Evolutionary conservation across 2,797 vertebrate genomes (phyloP).

Genomic region (Notolepis coatsorum): DNA sequence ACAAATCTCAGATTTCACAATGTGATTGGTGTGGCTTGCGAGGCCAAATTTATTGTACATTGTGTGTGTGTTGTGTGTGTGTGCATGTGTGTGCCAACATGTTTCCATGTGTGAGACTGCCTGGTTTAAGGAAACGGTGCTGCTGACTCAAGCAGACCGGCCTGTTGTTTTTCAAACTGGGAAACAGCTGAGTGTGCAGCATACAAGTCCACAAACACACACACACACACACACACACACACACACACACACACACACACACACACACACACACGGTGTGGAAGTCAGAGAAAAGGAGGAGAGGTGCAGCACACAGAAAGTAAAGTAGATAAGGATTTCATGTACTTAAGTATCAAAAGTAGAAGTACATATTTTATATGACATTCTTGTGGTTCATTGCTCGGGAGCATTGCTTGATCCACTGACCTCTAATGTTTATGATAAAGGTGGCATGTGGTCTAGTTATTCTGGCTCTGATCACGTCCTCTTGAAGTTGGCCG

Average conservation of each 20-base stretch:
- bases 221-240: conserved; percentile 10
- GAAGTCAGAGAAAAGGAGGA: conserved; percentile 28
- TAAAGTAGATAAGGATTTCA: too few relatives aligned
- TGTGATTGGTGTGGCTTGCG: too few relatives aligned
- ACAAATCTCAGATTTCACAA: too few relatives aligned
- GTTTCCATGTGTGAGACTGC: conserved; percentile 46
- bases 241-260: conserved; percentile 14
- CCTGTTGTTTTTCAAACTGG: conserved; percentile 75
- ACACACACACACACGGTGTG: conserved; percentile 20
- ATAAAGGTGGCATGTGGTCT: too few relatives aligned
- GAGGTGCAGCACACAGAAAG: conserved; percentile 3
- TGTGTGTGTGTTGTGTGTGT: conserved; percentile 27
- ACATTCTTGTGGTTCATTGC: too few relatives aligned
- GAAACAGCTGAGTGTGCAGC: conserved; percentile 78
- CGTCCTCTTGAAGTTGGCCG: too few relatives aligned
- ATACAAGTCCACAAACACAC: conserved; percentile 32
- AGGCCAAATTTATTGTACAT: too few relatives aligned
- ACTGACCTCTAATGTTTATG: too few relatives aligned
- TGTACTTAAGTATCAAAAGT: too few relatives aligned
- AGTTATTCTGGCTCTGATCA: too few relatives aligned
- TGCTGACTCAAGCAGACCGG: conserved; percentile 82
- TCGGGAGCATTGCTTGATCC: too few relatives aligned
- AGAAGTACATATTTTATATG: too few relatives aligned
- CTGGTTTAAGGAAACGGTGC: conserved; percentile 76
- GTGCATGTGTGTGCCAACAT: conserved; percentile 42